Conservation (phyloP, 1,140 invertebrate genomes). For the Medauroidea extradentata region DNA sequence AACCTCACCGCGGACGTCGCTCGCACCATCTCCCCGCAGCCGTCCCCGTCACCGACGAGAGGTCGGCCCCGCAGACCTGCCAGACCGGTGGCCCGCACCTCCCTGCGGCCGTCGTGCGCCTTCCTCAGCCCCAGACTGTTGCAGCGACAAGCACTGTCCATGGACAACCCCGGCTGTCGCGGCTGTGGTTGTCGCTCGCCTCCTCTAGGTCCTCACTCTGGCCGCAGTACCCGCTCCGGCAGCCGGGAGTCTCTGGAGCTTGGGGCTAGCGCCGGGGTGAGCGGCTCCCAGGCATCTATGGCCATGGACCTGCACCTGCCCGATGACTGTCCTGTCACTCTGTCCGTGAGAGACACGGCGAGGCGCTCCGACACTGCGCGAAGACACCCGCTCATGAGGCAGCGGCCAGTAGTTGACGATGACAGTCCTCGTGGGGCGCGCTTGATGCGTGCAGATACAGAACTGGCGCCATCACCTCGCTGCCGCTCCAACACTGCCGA, state of each 20-base stretch:
- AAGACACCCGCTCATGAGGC: constrained; percentile 66
- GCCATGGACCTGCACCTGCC: constrained; percentile 66
- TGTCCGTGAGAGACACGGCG: constrained; percentile 57
- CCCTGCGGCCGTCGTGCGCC: constrained; percentile 35
- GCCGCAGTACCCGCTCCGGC: constrained; percentile 17
- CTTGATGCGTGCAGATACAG: too few species aligned
- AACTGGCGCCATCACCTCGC: too few species aligned
- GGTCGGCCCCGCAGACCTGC: not conserved
- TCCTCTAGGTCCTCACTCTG: constrained; percentile 23
- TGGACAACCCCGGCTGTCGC: constrained; percentile 48
- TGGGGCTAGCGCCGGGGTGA: constrained; percentile 21
- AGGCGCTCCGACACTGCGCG: constrained; percentile 60
- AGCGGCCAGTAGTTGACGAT: constrained; percentile 65
- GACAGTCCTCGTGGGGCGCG: too few species aligned
- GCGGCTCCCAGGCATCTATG: constrained; percentile 50
- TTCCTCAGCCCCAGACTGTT: constrained; percentile 52
- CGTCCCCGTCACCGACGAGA: constrained; percentile 17
- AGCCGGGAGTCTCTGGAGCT: constrained; percentile 27
- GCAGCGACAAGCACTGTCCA: constrained; percentile 62
- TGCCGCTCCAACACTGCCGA: too few species aligned
- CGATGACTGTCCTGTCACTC: constrained; percentile 59
- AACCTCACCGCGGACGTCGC: constrained; percentile 31
- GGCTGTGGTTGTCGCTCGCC: constrained; percentile 25
- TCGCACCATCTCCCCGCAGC: not conserved
- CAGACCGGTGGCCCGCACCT: constrained; percentile 3